phyloP scores from a whole-genome alignment of 1,140 invertebrate genomes.

The Anastrepha obliqua region DNA sequence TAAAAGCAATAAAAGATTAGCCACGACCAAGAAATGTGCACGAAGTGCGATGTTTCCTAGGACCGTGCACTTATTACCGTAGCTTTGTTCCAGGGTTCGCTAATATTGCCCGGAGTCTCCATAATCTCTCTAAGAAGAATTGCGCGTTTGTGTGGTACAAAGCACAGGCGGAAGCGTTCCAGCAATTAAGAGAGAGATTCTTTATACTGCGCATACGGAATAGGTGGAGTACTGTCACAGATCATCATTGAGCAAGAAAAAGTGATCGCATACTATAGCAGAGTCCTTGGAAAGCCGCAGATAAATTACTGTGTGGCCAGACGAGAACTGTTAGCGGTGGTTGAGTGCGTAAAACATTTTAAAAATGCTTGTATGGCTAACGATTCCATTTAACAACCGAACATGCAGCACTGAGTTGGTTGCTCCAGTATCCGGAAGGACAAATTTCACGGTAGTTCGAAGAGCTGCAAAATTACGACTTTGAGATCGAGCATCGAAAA shows the following conservation, averaged over 20 bases:
- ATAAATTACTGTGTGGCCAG: slow-evolving; percentile 62
- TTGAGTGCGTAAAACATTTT: slow-evolving; percentile 62
- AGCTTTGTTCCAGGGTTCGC: too few relatives aligned
- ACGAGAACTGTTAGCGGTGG: slow-evolving; percentile 61
- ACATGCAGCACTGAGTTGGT: slow-evolving; percentile 61
- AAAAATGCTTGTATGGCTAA: slow-evolving; percentile 59
- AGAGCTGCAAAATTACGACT: slow-evolving; percentile 61
- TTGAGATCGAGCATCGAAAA: slow-evolving; percentile 60
- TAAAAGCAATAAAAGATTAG: too few relatives aligned
- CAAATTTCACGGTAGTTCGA: slow-evolving; percentile 63
- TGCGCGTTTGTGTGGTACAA: background rate
- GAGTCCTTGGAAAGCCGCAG: slow-evolving; percentile 69
- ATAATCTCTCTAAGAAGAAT: too few relatives aligned
- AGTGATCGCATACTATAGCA: slow-evolving; percentile 65
- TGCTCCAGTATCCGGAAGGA: slow-evolving; percentile 61
- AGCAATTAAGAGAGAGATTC: background rate
- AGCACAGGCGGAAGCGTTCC: background rate
- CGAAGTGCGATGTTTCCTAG: slow-evolving; percentile 17
- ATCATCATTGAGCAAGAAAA: slow-evolving; percentile 59
- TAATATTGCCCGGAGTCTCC: too few relatives aligned
- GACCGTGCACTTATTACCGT: slow-evolving; percentile 18
- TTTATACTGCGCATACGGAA: slow-evolving; percentile 53
- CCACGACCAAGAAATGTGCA: too few relatives aligned
- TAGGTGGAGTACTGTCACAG: slow-evolving; percentile 61
- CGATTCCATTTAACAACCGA: slow-evolving; percentile 60